Conservation (phyloP, 2,888 invertebrate genomes). For the Drosophila macrospina region DNA sequence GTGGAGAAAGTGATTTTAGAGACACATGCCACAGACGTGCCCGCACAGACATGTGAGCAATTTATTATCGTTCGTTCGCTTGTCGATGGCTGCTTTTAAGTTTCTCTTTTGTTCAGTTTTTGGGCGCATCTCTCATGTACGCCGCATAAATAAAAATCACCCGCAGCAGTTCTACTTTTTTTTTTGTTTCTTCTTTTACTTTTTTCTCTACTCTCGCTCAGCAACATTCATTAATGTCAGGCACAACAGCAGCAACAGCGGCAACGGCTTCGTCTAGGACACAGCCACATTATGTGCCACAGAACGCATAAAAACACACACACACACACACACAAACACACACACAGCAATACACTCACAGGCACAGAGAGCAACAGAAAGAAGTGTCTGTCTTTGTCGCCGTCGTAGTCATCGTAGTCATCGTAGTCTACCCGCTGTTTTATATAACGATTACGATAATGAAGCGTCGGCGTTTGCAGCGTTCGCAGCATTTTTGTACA, state of each 20-base stretch:
- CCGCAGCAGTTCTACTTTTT: slow-evolving; percentile 57
- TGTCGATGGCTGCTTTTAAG: slow-evolving; percentile 55
- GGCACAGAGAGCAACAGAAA: background rate
- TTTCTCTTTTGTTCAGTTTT: slow-evolving; percentile 18
- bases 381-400: slow-evolving; percentile 56
- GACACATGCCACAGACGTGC: slow-evolving; percentile 19
- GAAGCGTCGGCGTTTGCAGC: slow-evolving; percentile 76
- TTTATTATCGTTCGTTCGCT: slow-evolving; percentile 16
- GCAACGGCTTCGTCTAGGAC: slow-evolving; percentile 60
- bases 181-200: background rate
- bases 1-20: slow-evolving; percentile 17
- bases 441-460: slow-evolving; percentile 81
- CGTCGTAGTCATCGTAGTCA: slow-evolving; percentile 41
- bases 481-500: slow-evolving; percentile 78
- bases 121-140: slow-evolving; percentile 29
- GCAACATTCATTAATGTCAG: slow-evolving; percentile 78
- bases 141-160: slow-evolving; percentile 71
- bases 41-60: slow-evolving; percentile 9
- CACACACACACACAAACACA: slow-evolving; percentile 9
- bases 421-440: slow-evolving; percentile 76
- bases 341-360: no score
- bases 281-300: slow-evolving; percentile 75
- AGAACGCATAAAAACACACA: slow-evolving; percentile 73
- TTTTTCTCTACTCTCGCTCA: slow-evolving; percentile 15
- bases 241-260: slow-evolving; percentile 48